Base-by-base conservation (phyloP, 2,888 invertebrate species). In the Protonemura montana region DNA sequence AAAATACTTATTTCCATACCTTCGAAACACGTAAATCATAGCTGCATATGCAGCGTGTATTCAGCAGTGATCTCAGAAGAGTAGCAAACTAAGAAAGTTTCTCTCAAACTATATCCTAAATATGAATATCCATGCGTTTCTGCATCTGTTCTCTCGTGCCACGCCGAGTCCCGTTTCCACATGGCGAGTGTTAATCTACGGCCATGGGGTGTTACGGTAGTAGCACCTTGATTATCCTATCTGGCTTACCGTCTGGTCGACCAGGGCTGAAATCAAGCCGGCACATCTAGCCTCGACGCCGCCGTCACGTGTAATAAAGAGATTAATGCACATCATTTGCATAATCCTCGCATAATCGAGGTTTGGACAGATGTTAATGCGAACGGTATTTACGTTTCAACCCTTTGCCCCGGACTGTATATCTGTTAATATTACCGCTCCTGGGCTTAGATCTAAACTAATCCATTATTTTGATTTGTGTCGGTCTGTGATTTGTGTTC, bases 281-380 rank as follows among this genome's bases (percentile, higher is more conserved):
- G 6, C 59, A 2, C 1, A 59, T 13, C 59, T 59, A 59, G 59
- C 59, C 59, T 2, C 59, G 35, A 35, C 59, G 59, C 59, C 59
- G 59, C 59, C 59, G 59, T 21, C 16, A 59, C 59, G 59, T 59
- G 59, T 59, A 59, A 59, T 59, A 59, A 59, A 59, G 59, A 59
- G 59, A 59, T 59, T 59, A 59, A 59, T 59, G 59, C 59, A 59
- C 59, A 59, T 59, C 59, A 59, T 59, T 59, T 59, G 59, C 59
- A 59, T 59, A 59, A 59, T 59, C 59, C 59, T 59, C 59, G 21
- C 59, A 59, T 59, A 59, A 59, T 59, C 59, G 59, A 59, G 59
- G 59, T 59, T 59, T 59, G 59, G 59, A 59, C 59, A 59, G 59
- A 59, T 59, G 59, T 59, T 59, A 59, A 59, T 59, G 59, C 59